phyloP scores from a whole-genome alignment of 2,113 vertebrate species.

The Cavia porcellus region DNA sequence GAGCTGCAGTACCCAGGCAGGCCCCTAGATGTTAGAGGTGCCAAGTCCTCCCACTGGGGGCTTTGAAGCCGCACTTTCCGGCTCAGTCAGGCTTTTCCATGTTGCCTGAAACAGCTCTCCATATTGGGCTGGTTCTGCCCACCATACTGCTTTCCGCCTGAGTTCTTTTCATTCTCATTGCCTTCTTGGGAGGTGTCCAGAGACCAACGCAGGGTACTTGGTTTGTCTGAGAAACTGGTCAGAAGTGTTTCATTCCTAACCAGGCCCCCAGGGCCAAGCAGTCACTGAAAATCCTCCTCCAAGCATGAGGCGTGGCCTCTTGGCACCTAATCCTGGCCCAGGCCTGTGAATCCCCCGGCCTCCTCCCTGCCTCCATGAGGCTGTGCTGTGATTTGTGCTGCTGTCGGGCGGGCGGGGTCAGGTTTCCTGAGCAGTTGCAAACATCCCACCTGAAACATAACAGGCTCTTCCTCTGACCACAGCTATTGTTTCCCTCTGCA shows the following conservation, averaged over 20 bases:
- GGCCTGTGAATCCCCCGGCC: constrained; percentile 70
- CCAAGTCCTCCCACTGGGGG: constrained; percentile 49
- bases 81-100: constrained; percentile 40
- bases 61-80: background rate
- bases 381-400: constrained; percentile 89
- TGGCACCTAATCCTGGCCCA: constrained; percentile 70
- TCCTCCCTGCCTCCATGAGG: constrained; percentile 82
- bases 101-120: constrained; percentile 36
- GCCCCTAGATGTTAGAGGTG: constrained; percentile 70
- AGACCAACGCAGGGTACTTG: constrained; percentile 48
- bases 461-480: constrained; percentile 90
- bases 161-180: constrained; percentile 55
- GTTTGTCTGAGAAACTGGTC: constrained; percentile 72
- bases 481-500: constrained; percentile 89
- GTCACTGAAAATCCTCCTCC: constrained; percentile 80
- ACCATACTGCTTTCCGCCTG: constrained; percentile 67
- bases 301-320: constrained; percentile 70
- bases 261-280: constrained; percentile 74
- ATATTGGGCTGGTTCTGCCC: constrained; percentile 23
- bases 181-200: constrained; percentile 68
- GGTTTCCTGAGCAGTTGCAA: constrained; percentile 90
- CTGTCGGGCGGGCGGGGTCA: constrained; percentile 87
- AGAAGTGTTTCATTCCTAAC: constrained; percentile 75
- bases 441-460: constrained; percentile 92
- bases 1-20: constrained; percentile 79